Conservation (phyloP, 2,888 invertebrate genomes). For the Amaurobius ferox region DNA sequence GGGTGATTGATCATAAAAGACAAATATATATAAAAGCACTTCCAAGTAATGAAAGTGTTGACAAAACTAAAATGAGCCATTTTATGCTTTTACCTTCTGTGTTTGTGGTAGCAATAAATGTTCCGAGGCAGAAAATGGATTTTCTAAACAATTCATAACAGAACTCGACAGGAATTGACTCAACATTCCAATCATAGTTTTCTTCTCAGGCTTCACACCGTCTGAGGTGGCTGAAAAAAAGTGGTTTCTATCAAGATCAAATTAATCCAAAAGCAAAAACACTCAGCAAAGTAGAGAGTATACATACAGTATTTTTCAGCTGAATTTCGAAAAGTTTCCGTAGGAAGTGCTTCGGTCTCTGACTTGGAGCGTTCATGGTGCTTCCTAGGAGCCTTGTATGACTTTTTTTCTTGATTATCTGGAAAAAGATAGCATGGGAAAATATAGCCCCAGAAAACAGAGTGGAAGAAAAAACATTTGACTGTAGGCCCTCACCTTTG, state of each 20-base stretch:
- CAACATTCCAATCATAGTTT: conserved; percentile 83
- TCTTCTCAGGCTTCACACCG: conserved; percentile 72
- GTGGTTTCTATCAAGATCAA: no score
- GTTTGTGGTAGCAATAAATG: conserved; percentile 83
- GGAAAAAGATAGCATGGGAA: neutral
- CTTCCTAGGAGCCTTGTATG: neutral
- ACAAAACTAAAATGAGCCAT: no score
- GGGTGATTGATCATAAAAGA: no score
- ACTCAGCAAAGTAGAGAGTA: no score
- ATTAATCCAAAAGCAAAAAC: no score
- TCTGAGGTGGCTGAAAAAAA: conserved; percentile 40
- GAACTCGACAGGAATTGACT: conserved; percentile 83
- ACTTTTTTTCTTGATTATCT: conserved; percentile 38
- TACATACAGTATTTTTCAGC: conserved; percentile 3
- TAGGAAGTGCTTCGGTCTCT: conserved; percentile 31
- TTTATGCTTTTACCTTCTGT: conserved; percentile 80
- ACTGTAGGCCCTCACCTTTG: no score
- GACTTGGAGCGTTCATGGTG: conserved; percentile 58
- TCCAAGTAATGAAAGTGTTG: no score
- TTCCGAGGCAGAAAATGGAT: conserved; percentile 83
- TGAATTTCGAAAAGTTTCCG: neutral
- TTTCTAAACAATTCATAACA: conserved; percentile 78
- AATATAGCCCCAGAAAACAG: neutral
- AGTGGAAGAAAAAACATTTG: neutral
- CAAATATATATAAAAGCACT: no score